These are phyloP conservation scores for Formica aserva DNA, from an alignment of 2,888 invertebrate species.

Conservation along the genomic window DNA sequence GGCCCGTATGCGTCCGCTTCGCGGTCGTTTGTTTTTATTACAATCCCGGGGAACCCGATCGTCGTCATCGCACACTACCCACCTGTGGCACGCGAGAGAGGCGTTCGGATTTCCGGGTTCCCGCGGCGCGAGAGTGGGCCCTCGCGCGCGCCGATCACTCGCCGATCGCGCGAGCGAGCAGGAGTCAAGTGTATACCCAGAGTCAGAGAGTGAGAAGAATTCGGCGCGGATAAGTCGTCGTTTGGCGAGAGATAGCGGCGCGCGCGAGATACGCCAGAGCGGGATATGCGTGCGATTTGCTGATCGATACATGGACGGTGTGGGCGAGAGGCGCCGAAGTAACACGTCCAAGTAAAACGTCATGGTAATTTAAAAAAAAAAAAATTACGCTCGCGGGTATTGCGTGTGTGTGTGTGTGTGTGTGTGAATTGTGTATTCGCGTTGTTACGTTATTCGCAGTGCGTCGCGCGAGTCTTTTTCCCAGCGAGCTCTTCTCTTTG, in stretches of 20 bases:
- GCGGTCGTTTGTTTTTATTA: slow-evolving; percentile 22
- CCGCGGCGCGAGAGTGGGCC: slow-evolving; percentile 7
- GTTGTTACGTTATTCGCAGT: neutral
- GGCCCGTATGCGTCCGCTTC: slow-evolving; percentile 17
- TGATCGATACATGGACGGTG: neutral
- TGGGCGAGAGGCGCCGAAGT: slow-evolving; percentile 3
- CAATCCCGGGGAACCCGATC: slow-evolving; percentile 19
- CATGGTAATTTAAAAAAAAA: slow-evolving; percentile 30
- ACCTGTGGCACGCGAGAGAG: slow-evolving; percentile 45
- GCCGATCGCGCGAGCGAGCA: slow-evolving; percentile 17
- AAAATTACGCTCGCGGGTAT: neutral
- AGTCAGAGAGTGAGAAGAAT: slow-evolving; percentile 43
- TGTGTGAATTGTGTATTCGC: neutral
- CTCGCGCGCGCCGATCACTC: slow-evolving; percentile 18
- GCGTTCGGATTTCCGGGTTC: slow-evolving; percentile 51
- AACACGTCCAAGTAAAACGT: neutral
- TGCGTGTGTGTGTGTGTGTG: neutral
- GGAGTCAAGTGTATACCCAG: neutral
- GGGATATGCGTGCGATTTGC: neutral
- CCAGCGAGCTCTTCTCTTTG: neutral
- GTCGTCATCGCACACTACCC: slow-evolving; percentile 31
- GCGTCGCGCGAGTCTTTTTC: neutral
- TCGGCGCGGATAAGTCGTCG: slow-evolving; percentile 40
- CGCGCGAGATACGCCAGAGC: neutral
- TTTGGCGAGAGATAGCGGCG: slow-evolving; percentile 13